phyloP scores from a whole-genome alignment of 2,797 vertebrate genomes.

The Alouatta caraya region DNA sequence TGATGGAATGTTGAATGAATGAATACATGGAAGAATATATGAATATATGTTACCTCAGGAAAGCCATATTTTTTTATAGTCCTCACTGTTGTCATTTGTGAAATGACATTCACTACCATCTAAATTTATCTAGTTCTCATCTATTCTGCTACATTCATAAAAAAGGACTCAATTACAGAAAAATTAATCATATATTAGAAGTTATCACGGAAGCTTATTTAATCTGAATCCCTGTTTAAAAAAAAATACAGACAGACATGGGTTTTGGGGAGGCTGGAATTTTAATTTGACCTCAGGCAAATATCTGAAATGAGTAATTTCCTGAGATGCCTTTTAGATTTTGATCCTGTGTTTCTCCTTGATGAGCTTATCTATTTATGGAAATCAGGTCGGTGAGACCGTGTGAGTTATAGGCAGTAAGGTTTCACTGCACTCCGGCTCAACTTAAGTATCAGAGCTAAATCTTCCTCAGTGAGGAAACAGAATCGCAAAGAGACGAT shows the following conservation, averaged over 20 bases:
- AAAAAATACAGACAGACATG: conserved; percentile 38
- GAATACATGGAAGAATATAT: conserved; percentile 39
- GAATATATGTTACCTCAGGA: conserved; percentile 30
- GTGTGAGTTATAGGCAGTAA: conserved; percentile 58
- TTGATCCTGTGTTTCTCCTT: conserved; percentile 71
- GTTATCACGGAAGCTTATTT: conserved; percentile 62
- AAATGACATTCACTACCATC: conserved; percentile 34
- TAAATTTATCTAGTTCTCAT: conserved; percentile 58
- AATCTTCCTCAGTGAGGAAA: conserved; percentile 59
- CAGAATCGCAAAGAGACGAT: conserved; percentile 21
- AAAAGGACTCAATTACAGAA: conserved; percentile 50
- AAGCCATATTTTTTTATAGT: conserved; percentile 44
- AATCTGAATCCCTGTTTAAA: conserved; percentile 57
- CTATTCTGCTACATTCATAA: conserved; percentile 48
- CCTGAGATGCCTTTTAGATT: conserved; percentile 67
- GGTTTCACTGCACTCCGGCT: conserved; percentile 56
- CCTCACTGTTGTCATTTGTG: conserved; percentile 54
- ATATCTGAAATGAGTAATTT: conserved; percentile 67
- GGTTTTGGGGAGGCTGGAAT: conserved; percentile 58
- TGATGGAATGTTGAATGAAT: conserved; percentile 38
- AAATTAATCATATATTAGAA: conserved; percentile 66
- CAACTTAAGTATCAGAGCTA: conserved; percentile 40
- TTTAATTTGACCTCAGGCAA: conserved; percentile 69
- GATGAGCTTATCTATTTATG: conserved; percentile 75
- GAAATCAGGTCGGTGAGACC: conserved; percentile 69